phyloP scores from a whole-genome alignment of 2,113 vertebrate species.

The Himantopus leucocephalus region DNA sequence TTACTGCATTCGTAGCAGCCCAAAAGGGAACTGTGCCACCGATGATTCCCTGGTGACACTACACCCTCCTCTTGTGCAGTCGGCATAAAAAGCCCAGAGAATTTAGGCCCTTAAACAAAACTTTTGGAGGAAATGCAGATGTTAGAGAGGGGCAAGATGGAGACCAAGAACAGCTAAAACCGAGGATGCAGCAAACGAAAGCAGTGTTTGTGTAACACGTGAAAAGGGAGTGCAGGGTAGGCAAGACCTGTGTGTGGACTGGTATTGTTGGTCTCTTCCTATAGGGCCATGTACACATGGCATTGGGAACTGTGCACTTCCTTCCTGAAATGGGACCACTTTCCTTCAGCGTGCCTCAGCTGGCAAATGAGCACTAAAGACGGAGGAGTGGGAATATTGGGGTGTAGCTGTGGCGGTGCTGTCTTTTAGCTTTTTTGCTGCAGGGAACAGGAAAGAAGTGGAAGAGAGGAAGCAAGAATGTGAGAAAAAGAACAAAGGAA shows the following conservation, averaged over 20 bases:
- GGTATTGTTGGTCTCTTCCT: neutral
- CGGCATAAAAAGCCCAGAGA: neutral
- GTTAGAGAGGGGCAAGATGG: neutral
- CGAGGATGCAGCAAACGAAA: neutral
- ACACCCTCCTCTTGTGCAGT: neutral
- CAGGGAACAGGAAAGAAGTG: neutral
- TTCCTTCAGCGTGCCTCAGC: neutral
- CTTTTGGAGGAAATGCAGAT: neutral
- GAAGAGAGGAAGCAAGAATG: neutral
- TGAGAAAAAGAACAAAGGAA: neutral
- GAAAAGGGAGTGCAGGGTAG: neutral
- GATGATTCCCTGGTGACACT: neutral
- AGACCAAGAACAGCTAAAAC: neutral
- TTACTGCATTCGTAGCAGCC: neutral
- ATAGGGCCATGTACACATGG: neutral
- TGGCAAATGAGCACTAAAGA: neutral
- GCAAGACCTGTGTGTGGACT: neutral
- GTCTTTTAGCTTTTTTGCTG: neutral
- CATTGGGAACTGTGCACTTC: neutral
- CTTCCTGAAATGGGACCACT: neutral
- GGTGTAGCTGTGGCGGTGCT: neutral
- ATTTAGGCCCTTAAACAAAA: neutral
- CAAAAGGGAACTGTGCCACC: neutral
- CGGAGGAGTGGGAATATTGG: neutral
- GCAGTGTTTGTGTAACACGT: accelerated